phyloP scores from a whole-genome alignment of 2,797 vertebrate genomes.

The Xenopus petersii region DNA sequence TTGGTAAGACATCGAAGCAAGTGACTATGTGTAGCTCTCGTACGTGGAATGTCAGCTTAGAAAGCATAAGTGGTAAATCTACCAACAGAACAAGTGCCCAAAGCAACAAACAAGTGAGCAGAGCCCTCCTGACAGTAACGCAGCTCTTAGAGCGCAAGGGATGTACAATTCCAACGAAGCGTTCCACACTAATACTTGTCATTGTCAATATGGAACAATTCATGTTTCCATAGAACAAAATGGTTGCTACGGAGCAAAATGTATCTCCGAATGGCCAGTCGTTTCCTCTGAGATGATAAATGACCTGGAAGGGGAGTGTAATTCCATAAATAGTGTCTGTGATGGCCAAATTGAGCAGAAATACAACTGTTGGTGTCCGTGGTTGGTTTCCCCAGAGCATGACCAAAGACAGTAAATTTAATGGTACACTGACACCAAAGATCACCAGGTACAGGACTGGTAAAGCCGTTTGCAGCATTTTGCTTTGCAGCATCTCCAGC shows the following conservation, averaged over 20 bases:
- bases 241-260: too few species aligned
- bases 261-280: too few species aligned
- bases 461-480: not conserved
- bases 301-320: constrained; percentile 41
- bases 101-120: constrained; percentile 28
- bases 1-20: constrained; percentile 51
- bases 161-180: constrained; percentile 23
- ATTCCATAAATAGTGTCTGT: too few species aligned
- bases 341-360: constrained; percentile 41
- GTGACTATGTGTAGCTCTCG: constrained; percentile 31
- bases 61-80: constrained; percentile 46
- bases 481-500: constrained; percentile 34
- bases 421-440: constrained; percentile 51
- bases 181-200: too few species aligned
- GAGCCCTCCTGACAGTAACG: constrained; percentile 23
- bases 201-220: too few species aligned
- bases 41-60: not conserved
- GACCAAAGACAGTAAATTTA: constrained; percentile 46
- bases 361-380: constrained; percentile 38
- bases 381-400: constrained; percentile 36
- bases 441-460: constrained; percentile 40
- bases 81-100: constrained; percentile 47
- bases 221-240: too few species aligned
- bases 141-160: constrained; percentile 22
- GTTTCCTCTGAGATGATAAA: constrained; percentile 37